phyloP scores from a whole-genome alignment of 2,797 vertebrate genomes.

The Adelosebastes latens region DNA sequence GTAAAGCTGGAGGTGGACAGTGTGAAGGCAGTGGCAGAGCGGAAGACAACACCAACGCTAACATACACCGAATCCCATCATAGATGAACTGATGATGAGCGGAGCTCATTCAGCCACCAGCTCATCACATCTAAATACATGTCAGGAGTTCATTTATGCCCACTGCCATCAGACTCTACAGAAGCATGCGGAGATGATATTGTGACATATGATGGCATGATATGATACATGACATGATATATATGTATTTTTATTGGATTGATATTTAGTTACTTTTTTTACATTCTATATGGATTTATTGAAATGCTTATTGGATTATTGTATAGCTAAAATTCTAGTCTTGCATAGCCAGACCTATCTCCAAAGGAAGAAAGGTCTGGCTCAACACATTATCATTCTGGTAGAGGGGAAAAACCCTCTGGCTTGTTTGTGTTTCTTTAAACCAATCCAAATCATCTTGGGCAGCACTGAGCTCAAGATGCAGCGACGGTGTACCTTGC shows the following conservation, averaged over 20 bases:
- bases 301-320: neutral
- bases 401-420: too few relatives aligned
- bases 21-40: constrained; percentile 19
- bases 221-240: constrained; percentile 17
- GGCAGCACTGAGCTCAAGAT: fast-evolving
- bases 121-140: neutral
- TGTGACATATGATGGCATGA: neutral
- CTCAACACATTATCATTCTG: too few relatives aligned
- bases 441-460: too few relatives aligned
- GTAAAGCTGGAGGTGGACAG: neutral
- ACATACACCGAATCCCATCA: neutral
- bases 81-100: neutral
- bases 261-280: neutral
- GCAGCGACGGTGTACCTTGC: too few relatives aligned
- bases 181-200: neutral
- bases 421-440: too few relatives aligned
- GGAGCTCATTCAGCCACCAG: constrained; percentile 7
- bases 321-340: neutral
- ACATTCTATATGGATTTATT: neutral
- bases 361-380: too few relatives aligned
- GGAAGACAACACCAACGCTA: neutral
- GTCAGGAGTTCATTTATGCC: neutral
- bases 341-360: too few relatives aligned
- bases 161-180: constrained; percentile 23
- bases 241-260: neutral